These are phyloP conservation scores for Radopholus similis DNA, from an alignment of 1,140 invertebrate species.

Conservation along the genomic window DNA sequence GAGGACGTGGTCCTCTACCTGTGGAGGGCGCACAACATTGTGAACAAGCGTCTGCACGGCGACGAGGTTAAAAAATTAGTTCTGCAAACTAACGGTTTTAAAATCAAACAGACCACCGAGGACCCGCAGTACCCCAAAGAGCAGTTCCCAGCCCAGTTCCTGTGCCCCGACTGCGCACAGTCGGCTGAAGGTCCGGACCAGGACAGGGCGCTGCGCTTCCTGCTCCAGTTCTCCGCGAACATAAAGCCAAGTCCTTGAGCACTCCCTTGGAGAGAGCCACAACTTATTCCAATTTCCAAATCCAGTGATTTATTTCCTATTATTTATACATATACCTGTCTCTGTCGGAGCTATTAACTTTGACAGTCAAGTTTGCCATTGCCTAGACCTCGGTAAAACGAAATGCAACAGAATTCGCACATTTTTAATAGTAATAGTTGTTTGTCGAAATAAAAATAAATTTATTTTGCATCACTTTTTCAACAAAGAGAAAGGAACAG, in stretches of 20 bases:
- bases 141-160: conserved; percentile 55
- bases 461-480: too few relatives aligned
- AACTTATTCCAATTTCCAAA: too few relatives aligned
- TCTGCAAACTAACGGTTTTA: neutral
- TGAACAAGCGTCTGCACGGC: conserved; percentile 56
- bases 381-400: too few relatives aligned
- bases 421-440: too few relatives aligned
- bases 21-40: conserved; percentile 59
- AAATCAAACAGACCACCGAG: too few relatives aligned
- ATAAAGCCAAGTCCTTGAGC: conserved; percentile 18
- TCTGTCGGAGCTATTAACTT: too few relatives aligned
- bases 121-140: conserved; percentile 59
- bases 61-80: too few relatives aligned
- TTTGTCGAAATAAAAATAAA: too few relatives aligned
- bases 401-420: too few relatives aligned
- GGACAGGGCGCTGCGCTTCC: conserved; percentile 16
- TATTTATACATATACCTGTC: neutral
- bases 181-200: conserved; percentile 5
- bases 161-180: conserved; percentile 48
- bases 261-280: too few relatives aligned
- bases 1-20: conserved; percentile 58
- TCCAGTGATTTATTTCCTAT: neutral
- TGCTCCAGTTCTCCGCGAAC: conserved; percentile 28
- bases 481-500: too few relatives aligned
- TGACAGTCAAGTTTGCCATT: too few relatives aligned